These are phyloP conservation scores for Quadroppia sp. DNA, from an alignment of 2,888 invertebrate genomes.

Conservation along the genomic window DNA sequence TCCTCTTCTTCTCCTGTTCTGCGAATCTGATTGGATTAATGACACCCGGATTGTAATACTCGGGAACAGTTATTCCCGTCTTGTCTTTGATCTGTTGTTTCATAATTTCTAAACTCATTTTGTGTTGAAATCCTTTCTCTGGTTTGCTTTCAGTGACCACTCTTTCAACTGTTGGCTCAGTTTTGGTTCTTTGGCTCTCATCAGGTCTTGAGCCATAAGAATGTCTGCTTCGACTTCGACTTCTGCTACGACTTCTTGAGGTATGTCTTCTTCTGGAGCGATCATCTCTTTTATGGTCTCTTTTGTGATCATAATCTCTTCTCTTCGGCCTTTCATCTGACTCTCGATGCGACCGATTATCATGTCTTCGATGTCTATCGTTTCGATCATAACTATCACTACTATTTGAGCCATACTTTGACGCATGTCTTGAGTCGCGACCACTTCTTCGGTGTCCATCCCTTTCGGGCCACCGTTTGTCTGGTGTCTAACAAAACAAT, in stretches of 20 bases:
- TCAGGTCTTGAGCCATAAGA: background rate
- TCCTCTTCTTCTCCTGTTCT: constrained; percentile 84
- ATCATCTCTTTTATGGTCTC: background rate
- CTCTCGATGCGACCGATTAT: background rate
- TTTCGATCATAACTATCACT: constrained; percentile 9
- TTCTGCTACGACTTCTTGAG: constrained; percentile 11
- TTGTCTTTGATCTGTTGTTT: constrained; percentile 15
- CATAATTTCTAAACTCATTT: constrained; percentile 19
- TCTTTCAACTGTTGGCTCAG: background rate
- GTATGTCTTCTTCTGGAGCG: background rate
- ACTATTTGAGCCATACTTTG: background rate
- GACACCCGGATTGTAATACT: constrained; percentile 51
- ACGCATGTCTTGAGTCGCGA: background rate
- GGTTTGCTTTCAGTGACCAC: background rate
- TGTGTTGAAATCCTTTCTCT: constrained; percentile 22
- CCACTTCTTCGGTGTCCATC: background rate
- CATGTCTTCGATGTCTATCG: constrained; percentile 7
- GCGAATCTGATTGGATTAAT: constrained; percentile 76
- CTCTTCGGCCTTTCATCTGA: background rate
- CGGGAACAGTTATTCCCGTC: constrained; percentile 43
- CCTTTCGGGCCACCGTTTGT: background rate
- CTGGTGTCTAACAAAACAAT: background rate
- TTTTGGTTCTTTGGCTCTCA: background rate
- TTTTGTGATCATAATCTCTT: background rate
- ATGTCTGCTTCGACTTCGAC: constrained; percentile 6